Base-by-base conservation (phyloP, 2,797 vertebrate genomes). In the Spea hammondii region DNA sequence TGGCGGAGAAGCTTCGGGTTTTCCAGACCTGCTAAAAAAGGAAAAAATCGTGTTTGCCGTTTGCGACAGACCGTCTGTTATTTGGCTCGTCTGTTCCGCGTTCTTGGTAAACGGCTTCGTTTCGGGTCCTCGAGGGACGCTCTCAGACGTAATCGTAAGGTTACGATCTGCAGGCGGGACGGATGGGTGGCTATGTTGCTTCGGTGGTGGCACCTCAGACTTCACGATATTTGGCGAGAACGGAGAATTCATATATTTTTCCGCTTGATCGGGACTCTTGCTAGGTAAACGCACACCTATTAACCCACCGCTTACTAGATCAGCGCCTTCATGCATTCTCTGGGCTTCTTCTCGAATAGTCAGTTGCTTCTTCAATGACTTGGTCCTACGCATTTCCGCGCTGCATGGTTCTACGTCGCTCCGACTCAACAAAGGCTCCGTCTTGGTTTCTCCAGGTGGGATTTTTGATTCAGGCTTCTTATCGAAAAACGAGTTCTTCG, bases 1-100 rank as follows among this genome's bases (percentile, higher is more conserved):
- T 59, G 79, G 65, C 70, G 85, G 79, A 11, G 87, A 73, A 11
- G 87, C 84, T 46, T 72, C 69, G 81, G 85, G 68, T 62, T 92
- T 88, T 1, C 89, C 86, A 46, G 92, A 85, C 77, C 87, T 90
- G 83, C 90, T 91, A 86, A 97, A 93, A 80, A 95, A 93, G 64
- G 95, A 94, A 71, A 96, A 89, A 80, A 96, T 79, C 87, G 87
- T 91, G 86, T 88, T 94, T 82, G 90, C 86, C 54, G 89, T 65
- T 14, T 87, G 78, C 8, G 93, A 90, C 86, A 87, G 82, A 90
- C 74, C 67, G 82, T 77, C 71, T 94, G 94, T 67, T 93, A 86
- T 83, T 91, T 83, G 0, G 85, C 10, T 71, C 8, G 57, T 49
- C 32, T 53, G 60, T 9, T 71, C 55, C 7, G 32, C 49, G 8